Evolutionary conservation across 1,140 invertebrate species (phyloP).

Genomic region (Cotesia glomerata): DNA sequence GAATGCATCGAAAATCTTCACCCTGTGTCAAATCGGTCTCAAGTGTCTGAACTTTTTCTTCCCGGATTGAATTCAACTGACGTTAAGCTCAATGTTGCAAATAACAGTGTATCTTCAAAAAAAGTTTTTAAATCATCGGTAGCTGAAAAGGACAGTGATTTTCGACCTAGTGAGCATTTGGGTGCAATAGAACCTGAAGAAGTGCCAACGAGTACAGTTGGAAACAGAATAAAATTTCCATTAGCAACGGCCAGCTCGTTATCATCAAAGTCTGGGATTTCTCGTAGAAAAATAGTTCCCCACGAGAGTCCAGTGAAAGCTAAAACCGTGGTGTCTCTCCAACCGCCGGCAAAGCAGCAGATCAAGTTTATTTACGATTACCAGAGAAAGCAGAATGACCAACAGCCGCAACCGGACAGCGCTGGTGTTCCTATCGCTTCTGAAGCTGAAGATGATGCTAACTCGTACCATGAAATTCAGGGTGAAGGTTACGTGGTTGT

Average conservation of each 20-base stretch:
- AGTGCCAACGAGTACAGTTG: neutral
- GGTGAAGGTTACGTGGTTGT: slow-evolving; percentile 1
- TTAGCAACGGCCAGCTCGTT: slow-evolving; percentile 40
- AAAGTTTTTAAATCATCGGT: neutral
- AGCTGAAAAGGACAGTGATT: neutral
- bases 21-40: too few species aligned
- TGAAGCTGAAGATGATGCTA: too few species aligned
- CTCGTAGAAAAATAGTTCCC: too few species aligned
- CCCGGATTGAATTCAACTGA: too few species aligned
- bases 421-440: neutral
- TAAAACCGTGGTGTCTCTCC: neutral
- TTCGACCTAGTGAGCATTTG: slow-evolving; percentile 38
- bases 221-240: slow-evolving; percentile 2
- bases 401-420: slow-evolving; percentile 23
- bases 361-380: slow-evolving; percentile 38
- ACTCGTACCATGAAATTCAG: neutral
- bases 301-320: too few species aligned
- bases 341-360: slow-evolving; percentile 21
- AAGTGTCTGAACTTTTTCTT: too few species aligned
- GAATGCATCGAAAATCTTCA: too few species aligned
- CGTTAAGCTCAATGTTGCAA: too few species aligned
- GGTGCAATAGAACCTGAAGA: slow-evolving; percentile 41
- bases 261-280: neutral
- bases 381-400: slow-evolving; percentile 7
- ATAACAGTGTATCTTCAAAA: neutral